These are phyloP conservation scores for Synergus japonicus DNA, from an alignment of 2,888 invertebrate species.

Conservation along the genomic window DNA sequence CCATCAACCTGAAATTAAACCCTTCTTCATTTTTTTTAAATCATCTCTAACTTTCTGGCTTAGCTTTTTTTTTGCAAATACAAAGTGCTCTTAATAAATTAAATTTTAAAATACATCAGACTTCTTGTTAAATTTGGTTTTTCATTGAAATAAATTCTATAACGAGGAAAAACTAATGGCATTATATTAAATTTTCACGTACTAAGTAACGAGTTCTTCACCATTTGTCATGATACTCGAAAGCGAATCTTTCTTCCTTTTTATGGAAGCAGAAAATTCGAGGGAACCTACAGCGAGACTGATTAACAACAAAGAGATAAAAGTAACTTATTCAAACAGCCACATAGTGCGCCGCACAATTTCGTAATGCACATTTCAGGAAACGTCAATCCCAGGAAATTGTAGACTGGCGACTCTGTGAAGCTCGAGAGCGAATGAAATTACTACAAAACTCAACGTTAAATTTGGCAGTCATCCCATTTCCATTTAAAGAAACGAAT, in stretches of 20 bases:
- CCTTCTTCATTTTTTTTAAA: not conserved
- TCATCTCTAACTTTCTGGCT: not conserved
- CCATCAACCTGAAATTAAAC: not conserved
- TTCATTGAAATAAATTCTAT: too few relatives aligned
- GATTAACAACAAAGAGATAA: conserved; percentile 28
- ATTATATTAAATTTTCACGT: too few relatives aligned
- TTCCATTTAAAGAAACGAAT: conserved; percentile 6
- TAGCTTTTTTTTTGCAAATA: not conserved
- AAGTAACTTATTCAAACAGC: conserved; percentile 15
- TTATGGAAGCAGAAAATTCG: not conserved
- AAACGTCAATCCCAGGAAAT: conserved; percentile 26
- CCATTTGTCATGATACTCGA: not conserved
- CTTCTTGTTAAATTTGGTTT: too few relatives aligned
- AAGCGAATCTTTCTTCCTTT: not conserved
- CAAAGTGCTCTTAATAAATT: too few relatives aligned
- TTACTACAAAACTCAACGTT: conserved; percentile 34
- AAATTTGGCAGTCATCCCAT: conserved; percentile 31
- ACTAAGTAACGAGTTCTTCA: too few relatives aligned
- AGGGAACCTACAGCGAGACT: not conserved
- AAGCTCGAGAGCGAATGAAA: conserved; percentile 28
- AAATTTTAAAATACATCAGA: too few relatives aligned
- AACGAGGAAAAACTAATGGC: too few relatives aligned
- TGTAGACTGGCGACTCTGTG: conserved; percentile 23
- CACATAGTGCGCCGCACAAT: conserved; percentile 38
- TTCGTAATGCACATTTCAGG: conserved; percentile 42